These are phyloP conservation scores for Paedocypris micromegethes DNA, from an alignment of 2,797 vertebrate genomes.

Conservation along the genomic window DNA sequence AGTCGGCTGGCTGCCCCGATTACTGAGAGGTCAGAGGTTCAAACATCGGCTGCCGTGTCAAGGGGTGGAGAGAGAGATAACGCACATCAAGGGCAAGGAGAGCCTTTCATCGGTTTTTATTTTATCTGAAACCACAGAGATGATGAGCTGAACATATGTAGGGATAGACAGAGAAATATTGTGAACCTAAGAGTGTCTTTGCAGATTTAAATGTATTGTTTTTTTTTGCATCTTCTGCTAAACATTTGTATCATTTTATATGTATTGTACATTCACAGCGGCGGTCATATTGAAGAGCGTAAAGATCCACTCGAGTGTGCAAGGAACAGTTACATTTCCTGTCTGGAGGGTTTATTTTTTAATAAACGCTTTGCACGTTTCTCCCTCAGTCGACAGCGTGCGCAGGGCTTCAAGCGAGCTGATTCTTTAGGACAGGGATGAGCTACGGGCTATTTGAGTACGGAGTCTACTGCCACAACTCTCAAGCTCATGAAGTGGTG, in stretches of 20 bases:
- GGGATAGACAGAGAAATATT: constrained; percentile 3
- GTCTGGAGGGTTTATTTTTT: constrained; percentile 38
- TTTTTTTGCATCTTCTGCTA: too few species aligned
- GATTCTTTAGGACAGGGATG: constrained; percentile 53
- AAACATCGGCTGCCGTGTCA: constrained; percentile 58
- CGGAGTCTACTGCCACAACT: constrained; percentile 29
- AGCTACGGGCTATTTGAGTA: constrained; percentile 10
- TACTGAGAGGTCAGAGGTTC: constrained; percentile 64
- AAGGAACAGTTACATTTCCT: constrained; percentile 10
- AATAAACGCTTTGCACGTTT: constrained; percentile 38
- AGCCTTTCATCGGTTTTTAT: constrained; percentile 47
- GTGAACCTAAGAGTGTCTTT: constrained; percentile 3
- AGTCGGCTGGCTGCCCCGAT: constrained; percentile 52
- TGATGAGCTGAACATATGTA: constrained; percentile 15
- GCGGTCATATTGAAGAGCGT: too few species aligned
- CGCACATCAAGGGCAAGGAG: constrained; percentile 54
- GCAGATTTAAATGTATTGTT: too few species aligned
- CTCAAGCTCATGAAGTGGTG: constrained; percentile 30
- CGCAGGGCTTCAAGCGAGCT: constrained; percentile 52
- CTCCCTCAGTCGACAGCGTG: constrained; percentile 36
- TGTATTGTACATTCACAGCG: too few species aligned
- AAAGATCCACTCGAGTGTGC: too few species aligned
- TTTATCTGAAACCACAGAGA: constrained; percentile 38
- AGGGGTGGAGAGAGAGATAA: constrained; percentile 68
- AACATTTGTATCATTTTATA: too few species aligned